Percentiles rank a stretch among this genome's conserved stretches.
Conservation (phyloP, 2,113 vertebrate species). For the Rhinolophus sinicus region DNA sequence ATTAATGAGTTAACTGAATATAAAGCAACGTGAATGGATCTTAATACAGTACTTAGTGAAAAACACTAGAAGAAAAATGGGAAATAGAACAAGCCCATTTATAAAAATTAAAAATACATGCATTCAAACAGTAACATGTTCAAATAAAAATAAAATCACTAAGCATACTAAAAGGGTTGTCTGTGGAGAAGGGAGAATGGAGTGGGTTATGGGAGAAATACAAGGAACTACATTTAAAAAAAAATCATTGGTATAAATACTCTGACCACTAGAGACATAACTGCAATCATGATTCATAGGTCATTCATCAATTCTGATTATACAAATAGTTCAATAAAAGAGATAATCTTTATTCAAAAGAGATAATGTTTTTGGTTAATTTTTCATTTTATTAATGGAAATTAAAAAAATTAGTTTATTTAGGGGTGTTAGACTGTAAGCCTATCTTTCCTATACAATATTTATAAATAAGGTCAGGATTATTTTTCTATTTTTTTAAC, state of each 20-base stretch:
- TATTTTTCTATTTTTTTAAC: not conserved
- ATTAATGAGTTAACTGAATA: not conserved
- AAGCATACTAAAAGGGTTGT: not conserved
- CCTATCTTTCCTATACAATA: not conserved
- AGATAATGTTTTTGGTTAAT: not conserved
- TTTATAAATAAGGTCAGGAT: not conserved
- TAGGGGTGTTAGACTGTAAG: not conserved
- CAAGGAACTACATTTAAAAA: not conserved
- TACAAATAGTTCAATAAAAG: not conserved
- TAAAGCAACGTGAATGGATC: not conserved
- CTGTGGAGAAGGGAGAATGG: not conserved
- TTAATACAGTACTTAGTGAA: not conserved
- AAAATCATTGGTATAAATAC: not conserved
- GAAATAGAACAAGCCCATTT: not conserved
- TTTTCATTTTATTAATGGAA: not conserved
- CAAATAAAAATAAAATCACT: not conserved
- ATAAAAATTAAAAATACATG: not conserved
- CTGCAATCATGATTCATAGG: not conserved
- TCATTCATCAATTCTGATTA: constrained; percentile 5
- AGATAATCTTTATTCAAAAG: not conserved
- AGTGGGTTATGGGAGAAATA: not conserved
- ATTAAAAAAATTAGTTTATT: not conserved
- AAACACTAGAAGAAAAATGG: not conserved
- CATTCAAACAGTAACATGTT: not conserved
- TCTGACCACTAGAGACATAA: not conserved